These are phyloP conservation scores for Cydia amplana DNA, from an alignment of 1,140 invertebrate genomes.

Conservation along the genomic window DNA sequence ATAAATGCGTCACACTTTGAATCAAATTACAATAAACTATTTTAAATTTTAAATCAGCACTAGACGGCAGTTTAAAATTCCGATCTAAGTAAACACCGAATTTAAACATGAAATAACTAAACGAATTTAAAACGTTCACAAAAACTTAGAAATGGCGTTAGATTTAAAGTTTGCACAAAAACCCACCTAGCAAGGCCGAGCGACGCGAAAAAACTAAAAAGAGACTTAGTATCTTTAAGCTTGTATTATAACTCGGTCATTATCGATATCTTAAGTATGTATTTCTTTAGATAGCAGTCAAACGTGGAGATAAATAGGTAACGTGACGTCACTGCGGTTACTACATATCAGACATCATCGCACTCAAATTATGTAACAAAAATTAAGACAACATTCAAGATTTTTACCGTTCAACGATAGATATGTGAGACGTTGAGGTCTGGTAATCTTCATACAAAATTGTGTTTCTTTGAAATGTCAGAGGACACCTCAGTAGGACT, in stretches of 20 bases:
- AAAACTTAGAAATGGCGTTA: no score
- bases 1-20: slow-evolving; percentile 7
- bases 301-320: not conserved
- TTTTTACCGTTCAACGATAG: not conserved
- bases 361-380: not conserved
- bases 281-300: slow-evolving; percentile 23
- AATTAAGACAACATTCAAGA: not conserved
- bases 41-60: slow-evolving; percentile 4
- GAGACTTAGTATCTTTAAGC: not conserved
- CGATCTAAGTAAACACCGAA: not conserved
- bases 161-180: not conserved
- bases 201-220: slow-evolving; percentile 4
- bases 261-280: slow-evolving; percentile 19
- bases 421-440: not conserved
- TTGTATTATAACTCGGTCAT: not conserved
- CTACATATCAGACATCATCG: not conserved
- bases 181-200: slow-evolving; percentile 20
- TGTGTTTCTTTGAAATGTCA: not conserved
- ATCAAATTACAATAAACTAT: slow-evolving; percentile 27
- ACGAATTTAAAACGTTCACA: not conserved
- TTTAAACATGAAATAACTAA: not conserved
- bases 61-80: not conserved
- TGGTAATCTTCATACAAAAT: not conserved
- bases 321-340: slow-evolving; percentile 20
- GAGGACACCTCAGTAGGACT: no score